phyloP scores from a whole-genome alignment of 2,888 invertebrate genomes.

The Cephus runcator region DNA sequence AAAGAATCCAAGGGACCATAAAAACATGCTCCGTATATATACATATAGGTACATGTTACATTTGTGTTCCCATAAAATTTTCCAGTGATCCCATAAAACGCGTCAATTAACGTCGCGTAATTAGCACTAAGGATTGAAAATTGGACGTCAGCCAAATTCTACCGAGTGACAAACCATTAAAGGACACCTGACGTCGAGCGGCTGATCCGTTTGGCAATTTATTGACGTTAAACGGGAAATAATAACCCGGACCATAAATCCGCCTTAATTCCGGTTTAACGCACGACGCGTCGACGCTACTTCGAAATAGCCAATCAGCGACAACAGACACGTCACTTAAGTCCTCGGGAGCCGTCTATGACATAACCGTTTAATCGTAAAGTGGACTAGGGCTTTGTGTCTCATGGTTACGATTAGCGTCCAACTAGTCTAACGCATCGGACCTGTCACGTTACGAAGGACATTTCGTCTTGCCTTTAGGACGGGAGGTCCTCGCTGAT shows the following conservation, averaged over 20 bases:
- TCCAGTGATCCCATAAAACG: neutral
- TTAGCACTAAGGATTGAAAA: neutral
- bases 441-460: neutral
- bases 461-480: neutral
- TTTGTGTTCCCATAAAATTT: neutral
- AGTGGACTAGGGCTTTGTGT: neutral
- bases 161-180: constrained; percentile 1
- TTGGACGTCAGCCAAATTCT: neutral
- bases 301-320: constrained; percentile 44
- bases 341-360: constrained; percentile 23
- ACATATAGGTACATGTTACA: neutral
- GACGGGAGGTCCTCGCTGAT: neutral
- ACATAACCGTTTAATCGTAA: constrained; percentile 35
- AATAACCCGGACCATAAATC: constrained; percentile 50
- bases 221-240: constrained; percentile 49
- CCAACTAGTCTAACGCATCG: neutral
- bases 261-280: constrained; percentile 44
- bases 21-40: neutral
- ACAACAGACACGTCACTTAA: constrained; percentile 46
- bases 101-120: neutral
- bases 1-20: neutral
- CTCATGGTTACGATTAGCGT: neutral
- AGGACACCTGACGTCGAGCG: neutral
- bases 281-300: neutral
- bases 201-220: constrained; percentile 37